Base-by-base conservation (phyloP, 2,113 vertebrate genomes). In the Sinocyclocheilus anshuiensis region DNA sequence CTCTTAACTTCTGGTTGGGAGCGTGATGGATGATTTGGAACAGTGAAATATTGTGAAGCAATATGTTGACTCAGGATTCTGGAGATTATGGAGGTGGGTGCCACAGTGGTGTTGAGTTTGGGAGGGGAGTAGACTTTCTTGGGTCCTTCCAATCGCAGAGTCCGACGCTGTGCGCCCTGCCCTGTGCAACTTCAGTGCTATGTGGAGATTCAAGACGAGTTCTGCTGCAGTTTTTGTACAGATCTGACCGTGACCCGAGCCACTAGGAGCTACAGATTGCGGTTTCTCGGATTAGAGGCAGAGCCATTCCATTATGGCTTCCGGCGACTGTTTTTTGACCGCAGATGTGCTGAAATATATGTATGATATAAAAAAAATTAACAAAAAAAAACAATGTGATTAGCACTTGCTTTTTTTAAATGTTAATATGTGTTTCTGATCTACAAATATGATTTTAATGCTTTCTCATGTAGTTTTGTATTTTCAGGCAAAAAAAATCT, bases 381-480 rank as follows among this genome's bases (percentile, higher is more conserved):
- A 29, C 67, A 84, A 50, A 81, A 82, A n/a, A 63, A 29, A 61
- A 93, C 94, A 95, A 96, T 95, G 95, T 97, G 95, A 96, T 96
- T 96, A 98, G 97, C 98, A 99, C 98, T 99, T 99, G 96, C 95
- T 97, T 97, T 97, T 96, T 94, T 94, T 94, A 93, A 92, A 94
- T 94, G 95, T 83, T 78, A 89, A 92, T 85, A 92, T 90, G 92
- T 94, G 89, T 91, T 90, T 97, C 95, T 95, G 96, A 98, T 97
- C 96, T 97, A 96, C 96, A 97, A 96, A 95, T 97, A 97, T 98
- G 96, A 99, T 98, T 99, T 98, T 98, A 95, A 99, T 96, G 97
- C 97, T 99, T 99, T 99, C 96, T 97, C 97, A 99, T 98, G 97
- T 99, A 99, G 98, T 97, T 99, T 98, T 97, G 98, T 96, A 96